These are phyloP conservation scores for Achlya flavicornis DNA, from an alignment of 2,888 invertebrate genomes.

Conservation along the genomic window DNA sequence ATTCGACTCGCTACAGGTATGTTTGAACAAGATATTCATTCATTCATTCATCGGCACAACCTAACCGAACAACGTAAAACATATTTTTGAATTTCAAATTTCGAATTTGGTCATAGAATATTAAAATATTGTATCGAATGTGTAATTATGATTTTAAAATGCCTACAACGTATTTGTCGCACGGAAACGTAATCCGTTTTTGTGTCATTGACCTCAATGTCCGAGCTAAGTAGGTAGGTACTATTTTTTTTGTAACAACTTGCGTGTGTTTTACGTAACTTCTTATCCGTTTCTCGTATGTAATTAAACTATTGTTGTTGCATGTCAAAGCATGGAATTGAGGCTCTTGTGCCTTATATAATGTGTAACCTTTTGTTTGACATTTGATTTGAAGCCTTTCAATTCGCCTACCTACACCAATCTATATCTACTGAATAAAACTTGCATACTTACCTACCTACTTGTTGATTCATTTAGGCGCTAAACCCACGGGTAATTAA, in stretches of 20 bases:
- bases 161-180: constrained; percentile 61
- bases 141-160: constrained; percentile 65
- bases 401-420: constrained; percentile 30
- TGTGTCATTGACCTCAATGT: constrained; percentile 75
- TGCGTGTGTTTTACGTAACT: constrained; percentile 64
- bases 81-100: constrained; percentile 47
- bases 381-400: constrained; percentile 70
- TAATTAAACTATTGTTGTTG: constrained; percentile 71
- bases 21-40: constrained; percentile 62
- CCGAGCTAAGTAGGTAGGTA: constrained; percentile 60
- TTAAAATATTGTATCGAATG: constrained; percentile 48
- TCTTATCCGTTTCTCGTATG: constrained; percentile 54
- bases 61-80: constrained; percentile 41
- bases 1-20: constrained; percentile 74
- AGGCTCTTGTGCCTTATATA: constrained; percentile 59
- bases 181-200: constrained; percentile 67
- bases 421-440: constrained; percentile 35
- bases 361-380: constrained; percentile 73
- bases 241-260: constrained; percentile 61
- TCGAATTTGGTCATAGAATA: constrained; percentile 50
- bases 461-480: constrained; percentile 55
- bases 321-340: constrained; percentile 54
- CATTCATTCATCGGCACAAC: constrained; percentile 32
- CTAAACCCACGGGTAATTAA: constrained; percentile 25
- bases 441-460: constrained; percentile 31